Evolutionary conservation across 2,888 invertebrate genomes (phyloP).

Genomic region (Argyresthia goedartella): DNA sequence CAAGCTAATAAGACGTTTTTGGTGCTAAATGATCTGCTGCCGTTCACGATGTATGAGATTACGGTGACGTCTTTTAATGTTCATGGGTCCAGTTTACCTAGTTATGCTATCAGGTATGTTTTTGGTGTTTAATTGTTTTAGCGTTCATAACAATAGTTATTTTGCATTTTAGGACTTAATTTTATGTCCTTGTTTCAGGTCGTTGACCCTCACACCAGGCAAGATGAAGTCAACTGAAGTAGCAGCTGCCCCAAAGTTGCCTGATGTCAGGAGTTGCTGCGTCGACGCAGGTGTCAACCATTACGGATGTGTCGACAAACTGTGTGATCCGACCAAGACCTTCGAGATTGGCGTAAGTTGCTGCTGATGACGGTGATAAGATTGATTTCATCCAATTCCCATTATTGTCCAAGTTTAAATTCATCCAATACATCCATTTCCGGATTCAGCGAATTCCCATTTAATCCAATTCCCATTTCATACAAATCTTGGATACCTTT

Average conservation of each 20-base stretch:
- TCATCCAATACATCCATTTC: too few relatives aligned
- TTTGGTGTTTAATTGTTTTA: neutral
- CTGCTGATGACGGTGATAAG: neutral
- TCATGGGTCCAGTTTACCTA: slow-evolving; percentile 83
- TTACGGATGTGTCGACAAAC: slow-evolving; percentile 79
- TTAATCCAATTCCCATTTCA: too few relatives aligned
- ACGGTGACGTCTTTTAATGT: slow-evolving; percentile 79
- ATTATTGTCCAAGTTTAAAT: too few relatives aligned
- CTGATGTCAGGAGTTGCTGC: slow-evolving; percentile 83
- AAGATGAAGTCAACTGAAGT: slow-evolving; percentile 70
- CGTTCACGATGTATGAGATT: slow-evolving; percentile 88
- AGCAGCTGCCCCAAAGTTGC: slow-evolving; percentile 76
- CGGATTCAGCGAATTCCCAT: too few relatives aligned
- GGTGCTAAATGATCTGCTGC: slow-evolving; percentile 73
- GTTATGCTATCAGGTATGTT: slow-evolving; percentile 74
- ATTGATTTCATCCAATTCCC: too few relatives aligned
- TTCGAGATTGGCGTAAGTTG: slow-evolving; percentile 54
- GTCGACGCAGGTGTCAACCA: slow-evolving; percentile 79
- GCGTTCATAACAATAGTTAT: neutral
- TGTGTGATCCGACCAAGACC: slow-evolving; percentile 81
- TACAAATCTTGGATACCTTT: too few relatives aligned
- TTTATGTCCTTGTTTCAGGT: slow-evolving; percentile 29
- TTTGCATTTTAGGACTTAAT: neutral
- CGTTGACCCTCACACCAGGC: slow-evolving; percentile 77
- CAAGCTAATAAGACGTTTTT: slow-evolving; percentile 70